These are phyloP conservation scores for Remorina albescens DNA, from an alignment of 2,797 vertebrate genomes.

Conservation along the genomic window DNA sequence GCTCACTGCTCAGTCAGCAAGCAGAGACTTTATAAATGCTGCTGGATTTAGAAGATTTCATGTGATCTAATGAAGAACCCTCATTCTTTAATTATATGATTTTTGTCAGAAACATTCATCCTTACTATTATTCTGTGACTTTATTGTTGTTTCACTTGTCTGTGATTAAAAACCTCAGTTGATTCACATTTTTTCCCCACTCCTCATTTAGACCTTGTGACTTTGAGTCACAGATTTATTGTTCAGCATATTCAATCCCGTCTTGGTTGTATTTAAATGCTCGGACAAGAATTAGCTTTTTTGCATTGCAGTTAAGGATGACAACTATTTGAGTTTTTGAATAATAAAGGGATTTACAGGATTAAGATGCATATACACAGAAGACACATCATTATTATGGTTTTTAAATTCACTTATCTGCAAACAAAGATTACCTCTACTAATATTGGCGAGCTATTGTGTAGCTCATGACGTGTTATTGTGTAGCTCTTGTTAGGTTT, in stretches of 20 bases:
- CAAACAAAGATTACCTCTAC: background rate
- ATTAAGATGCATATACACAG: no score
- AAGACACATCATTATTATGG: no score
- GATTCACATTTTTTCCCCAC: background rate
- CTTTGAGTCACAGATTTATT: background rate
- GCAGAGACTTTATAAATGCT: background rate
- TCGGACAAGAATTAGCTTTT: background rate
- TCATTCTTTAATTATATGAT: background rate
- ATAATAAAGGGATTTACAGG: no score
- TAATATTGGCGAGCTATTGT: background rate
- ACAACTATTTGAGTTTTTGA: no score
- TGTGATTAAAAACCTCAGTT: background rate
- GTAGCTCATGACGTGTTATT: no score
- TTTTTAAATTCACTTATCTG: background rate
- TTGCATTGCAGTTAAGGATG: background rate
- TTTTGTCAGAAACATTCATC: background rate
- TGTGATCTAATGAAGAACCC: background rate
- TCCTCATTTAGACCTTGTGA: background rate
- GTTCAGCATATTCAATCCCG: background rate
- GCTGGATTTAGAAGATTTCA: background rate
- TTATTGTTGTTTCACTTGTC: background rate
- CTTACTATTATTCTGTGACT: background rate
- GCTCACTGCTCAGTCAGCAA: background rate
- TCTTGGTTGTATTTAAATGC: background rate
- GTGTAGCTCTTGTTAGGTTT: background rate